Evolutionary conservation across 2,888 invertebrate genomes (phyloP), one percentile per base, ranked within the genome.

Genomic region (Allacma fusca): DNA sequence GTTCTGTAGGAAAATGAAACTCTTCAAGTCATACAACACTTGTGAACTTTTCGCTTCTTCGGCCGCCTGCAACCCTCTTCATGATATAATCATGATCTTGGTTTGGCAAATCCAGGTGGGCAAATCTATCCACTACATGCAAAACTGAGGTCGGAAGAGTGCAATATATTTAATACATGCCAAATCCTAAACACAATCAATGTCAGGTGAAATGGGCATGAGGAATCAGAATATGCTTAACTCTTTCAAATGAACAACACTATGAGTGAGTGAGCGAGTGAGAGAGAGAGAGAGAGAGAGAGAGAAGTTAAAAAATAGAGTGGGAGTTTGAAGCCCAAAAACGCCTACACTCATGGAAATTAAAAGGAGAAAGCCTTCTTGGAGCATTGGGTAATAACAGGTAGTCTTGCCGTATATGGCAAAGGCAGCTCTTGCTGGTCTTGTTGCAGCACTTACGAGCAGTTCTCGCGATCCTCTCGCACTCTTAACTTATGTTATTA

Each of bases 361-460:
- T 80, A 82, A 82, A 82, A 83, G 83, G 83, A 83, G 83, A 83
- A 83, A 83, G 83, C 83, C 81, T 80, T 74, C 73, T 50, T 69
- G 75, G 69, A 80, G 78, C 76, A 73, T 83, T 81, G 83, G 77
- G 80, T 82, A 83, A 82, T 80, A 81, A 81, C 79, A 81, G 80
- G 82, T 81, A 82, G 81, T 73, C 79, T 79, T 73, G 79, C 82
- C 82, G 79, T 80, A 82, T 81, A 81, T 79, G 82, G 82, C 64
- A 78, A 79, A 72, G 72, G 80, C 76, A 72, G 34, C 71, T 70
- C 71, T 70, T 71, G 62, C 34, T 62, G 24, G 59, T 78, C 59
- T 50, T 75, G 50, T 68, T 74, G 59, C 74, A 69, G 64, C 24
- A 50, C 28, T 75, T 65, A 23, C 26, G 44, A 43, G 65, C 23